Percentiles rank a stretch among this genome's conserved stretches.
Evolutionary conservation across 1,140 invertebrate species (phyloP).

Genomic region (Aphelinus atriplicis): DNA sequence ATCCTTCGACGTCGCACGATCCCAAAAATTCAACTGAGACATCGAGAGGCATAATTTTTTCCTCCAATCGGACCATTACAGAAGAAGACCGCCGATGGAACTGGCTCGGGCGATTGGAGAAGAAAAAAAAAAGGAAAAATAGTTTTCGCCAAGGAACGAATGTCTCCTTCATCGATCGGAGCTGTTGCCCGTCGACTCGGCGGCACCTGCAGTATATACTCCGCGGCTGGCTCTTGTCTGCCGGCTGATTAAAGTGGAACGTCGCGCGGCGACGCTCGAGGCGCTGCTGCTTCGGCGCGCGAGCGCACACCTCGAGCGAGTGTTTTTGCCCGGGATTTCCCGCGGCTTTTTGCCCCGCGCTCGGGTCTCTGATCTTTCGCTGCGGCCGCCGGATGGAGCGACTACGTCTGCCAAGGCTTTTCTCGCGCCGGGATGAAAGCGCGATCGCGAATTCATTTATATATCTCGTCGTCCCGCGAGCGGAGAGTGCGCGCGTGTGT

Average conservation of each 20-base stretch:
- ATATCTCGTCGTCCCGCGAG: background rate
- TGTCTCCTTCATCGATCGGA: no score
- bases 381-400: background rate
- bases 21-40: no score
- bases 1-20: no score
- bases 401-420: background rate
- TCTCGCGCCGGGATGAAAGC: background rate
- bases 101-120: no score
- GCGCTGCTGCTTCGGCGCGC: background rate
- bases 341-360: background rate
- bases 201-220: no score
- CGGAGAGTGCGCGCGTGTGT: background rate
- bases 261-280: background rate
- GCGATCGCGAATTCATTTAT: slow-evolving; percentile 6
- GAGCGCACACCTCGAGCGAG: background rate
- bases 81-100: no score
- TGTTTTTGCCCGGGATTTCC: slow-evolving; percentile 6
- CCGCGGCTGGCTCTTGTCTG: background rate
- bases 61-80: no score
- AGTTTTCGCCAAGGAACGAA: no score
- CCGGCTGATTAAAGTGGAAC: slow-evolving; percentile 41
- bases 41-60: no score
- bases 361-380: no score
- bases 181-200: no score
- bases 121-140: no score